These are phyloP conservation scores for Drosophila watanabei DNA, from an alignment of 1,140 invertebrate species.

Conservation along the genomic window DNA sequence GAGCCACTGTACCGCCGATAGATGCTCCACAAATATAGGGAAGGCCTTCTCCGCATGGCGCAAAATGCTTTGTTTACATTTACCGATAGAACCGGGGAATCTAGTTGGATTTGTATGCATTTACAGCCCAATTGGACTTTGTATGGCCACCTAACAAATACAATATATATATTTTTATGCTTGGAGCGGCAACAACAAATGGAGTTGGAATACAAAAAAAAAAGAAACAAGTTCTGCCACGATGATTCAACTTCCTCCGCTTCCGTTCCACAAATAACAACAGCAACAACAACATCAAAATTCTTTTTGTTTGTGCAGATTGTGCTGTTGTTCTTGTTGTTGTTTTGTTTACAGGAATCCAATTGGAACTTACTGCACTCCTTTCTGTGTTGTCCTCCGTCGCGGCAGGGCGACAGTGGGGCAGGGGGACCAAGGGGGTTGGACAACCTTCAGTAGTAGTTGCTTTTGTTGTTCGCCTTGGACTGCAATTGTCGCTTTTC, in stretches of 20 bases:
- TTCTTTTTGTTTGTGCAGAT: slow-evolving; percentile 55
- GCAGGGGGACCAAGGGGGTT: neutral
- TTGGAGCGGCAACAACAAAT: slow-evolving; percentile 48
- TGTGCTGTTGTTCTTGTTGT: slow-evolving; percentile 13
- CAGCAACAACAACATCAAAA: slow-evolving; percentile 1
- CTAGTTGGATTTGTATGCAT: slow-evolving; percentile 26
- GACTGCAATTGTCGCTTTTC: slow-evolving; percentile 58
- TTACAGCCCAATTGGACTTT: slow-evolving; percentile 39
- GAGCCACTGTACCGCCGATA: neutral
- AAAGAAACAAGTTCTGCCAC: slow-evolving; percentile 72
- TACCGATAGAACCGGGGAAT: slow-evolving; percentile 47
- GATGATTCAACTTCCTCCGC: slow-evolving; percentile 75
- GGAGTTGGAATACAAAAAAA: slow-evolving; percentile 9
- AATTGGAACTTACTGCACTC: slow-evolving; percentile 41
- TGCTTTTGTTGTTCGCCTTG: slow-evolving; percentile 53
- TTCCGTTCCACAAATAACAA: slow-evolving; percentile 31
- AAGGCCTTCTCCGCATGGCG: slow-evolving; percentile 22
- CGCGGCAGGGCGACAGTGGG: neutral
- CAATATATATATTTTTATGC: slow-evolving; percentile 45
- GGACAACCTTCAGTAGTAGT: slow-evolving; percentile 35
- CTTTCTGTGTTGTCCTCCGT: slow-evolving; percentile 19
- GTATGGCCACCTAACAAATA: slow-evolving; percentile 1
- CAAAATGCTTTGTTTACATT: slow-evolving; percentile 75
- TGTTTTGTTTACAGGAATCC: slow-evolving; percentile 63
- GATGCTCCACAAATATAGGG: neutral